Conservation (phyloP, 2,797 vertebrate species). For the Calcarius lapponicus region DNA sequence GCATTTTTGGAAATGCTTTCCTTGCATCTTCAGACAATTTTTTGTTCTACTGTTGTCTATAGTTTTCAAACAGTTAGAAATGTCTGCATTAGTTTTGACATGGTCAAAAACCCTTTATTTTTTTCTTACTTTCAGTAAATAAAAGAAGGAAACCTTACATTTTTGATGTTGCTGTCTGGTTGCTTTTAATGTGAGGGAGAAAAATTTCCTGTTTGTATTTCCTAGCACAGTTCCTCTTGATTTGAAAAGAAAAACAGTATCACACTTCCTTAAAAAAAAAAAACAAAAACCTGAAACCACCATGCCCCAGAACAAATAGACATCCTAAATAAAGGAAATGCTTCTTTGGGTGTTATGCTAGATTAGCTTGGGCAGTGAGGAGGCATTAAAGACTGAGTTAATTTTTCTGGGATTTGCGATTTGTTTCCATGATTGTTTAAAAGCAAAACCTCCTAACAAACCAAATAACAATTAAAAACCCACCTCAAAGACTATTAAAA, state of each 20-base stretch:
- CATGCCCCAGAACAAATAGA: not conserved
- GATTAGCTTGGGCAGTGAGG: not conserved
- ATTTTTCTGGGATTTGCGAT: not conserved
- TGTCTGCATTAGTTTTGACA: conserved; percentile 38
- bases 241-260: not conserved
- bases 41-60: conserved; percentile 64
- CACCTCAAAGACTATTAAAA: not conserved
- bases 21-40: conserved; percentile 52
- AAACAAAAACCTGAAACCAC: not conserved
- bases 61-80: conserved; percentile 62
- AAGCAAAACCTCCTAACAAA: not conserved
- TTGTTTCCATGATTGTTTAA: not conserved
- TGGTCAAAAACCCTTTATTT: not conserved
- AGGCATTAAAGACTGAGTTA: not conserved
- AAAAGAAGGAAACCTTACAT: not conserved
- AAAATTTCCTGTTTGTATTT: not conserved
- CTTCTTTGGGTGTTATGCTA: not conserved
- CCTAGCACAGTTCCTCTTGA: not conserved
- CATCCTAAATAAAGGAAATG: not conserved
- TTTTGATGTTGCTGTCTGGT: not conserved
- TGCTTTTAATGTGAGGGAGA: not conserved
- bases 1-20: conserved; percentile 36
- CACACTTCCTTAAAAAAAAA: not conserved
- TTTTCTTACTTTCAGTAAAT: not conserved
- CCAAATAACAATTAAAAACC: not conserved